phyloP scores from a whole-genome alignment of 1,140 invertebrate genomes.

The Nylanderia fulva region DNA sequence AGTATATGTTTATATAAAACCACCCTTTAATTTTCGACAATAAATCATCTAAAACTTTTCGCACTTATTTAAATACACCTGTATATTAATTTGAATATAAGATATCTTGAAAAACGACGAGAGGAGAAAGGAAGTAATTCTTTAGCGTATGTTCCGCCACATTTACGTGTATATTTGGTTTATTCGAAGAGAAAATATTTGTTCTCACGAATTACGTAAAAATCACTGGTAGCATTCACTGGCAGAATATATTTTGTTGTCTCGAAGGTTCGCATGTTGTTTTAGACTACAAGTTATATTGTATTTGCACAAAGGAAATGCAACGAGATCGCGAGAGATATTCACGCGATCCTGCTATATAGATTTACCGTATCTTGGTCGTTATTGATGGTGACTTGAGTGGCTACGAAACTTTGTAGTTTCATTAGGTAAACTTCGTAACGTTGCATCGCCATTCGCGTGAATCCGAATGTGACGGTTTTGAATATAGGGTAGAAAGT shows the following conservation, averaged over 20 bases:
- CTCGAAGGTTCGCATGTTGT: neutral
- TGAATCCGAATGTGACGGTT: conserved; percentile 60
- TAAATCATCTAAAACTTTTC: too few species aligned
- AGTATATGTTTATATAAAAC: too few species aligned
- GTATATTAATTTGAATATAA: too few species aligned
- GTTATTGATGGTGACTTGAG: conserved; percentile 37
- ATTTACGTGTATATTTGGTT: neutral
- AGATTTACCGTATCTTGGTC: conserved; percentile 40
- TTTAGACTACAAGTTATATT: neutral
- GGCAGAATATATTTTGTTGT: conserved; percentile 2
- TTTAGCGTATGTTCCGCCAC: neutral
- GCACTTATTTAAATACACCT: too few species aligned
- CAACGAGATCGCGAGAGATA: neutral
- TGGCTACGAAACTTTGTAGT: conserved; percentile 35
- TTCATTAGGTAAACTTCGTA: conserved; percentile 31
- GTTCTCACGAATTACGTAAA: neutral
- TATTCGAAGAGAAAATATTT: neutral
- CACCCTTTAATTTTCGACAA: too few species aligned
- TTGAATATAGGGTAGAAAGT: conserved; percentile 54
- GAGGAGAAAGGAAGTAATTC: neutral
- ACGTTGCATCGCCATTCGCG: conserved; percentile 26
- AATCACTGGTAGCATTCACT: neutral
- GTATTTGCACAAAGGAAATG: neutral
- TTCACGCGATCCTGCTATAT: neutral
- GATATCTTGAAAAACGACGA: neutral